Evolutionary conservation across 2,113 vertebrate genomes (phyloP).

Genomic region (Orcinus orca): DNA sequence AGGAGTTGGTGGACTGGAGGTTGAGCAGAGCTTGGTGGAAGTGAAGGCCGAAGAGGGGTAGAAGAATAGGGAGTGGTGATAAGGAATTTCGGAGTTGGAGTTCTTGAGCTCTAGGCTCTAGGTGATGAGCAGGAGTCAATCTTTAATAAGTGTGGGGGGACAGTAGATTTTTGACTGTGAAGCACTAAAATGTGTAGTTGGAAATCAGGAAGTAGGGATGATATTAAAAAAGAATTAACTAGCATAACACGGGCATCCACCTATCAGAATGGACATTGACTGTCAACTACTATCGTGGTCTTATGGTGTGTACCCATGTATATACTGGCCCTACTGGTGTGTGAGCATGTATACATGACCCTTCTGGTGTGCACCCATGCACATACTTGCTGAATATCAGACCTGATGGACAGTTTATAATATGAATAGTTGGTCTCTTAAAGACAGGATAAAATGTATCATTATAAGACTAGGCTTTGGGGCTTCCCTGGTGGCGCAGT

Average conservation of each 20-base stretch:
- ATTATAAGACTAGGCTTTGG: background rate
- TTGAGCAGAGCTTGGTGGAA: background rate
- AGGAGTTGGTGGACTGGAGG: background rate
- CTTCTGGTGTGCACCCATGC: background rate
- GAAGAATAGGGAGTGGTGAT: background rate
- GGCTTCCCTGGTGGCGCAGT: too few relatives aligned
- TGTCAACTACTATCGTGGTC: background rate
- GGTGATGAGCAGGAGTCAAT: background rate
- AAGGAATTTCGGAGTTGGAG: background rate
- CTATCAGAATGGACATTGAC: background rate
- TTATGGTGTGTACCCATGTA: background rate
- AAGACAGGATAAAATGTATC: background rate
- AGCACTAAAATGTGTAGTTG: background rate
- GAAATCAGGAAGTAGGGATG: background rate
- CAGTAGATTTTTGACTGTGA: background rate
- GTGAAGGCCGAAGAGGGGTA: background rate
- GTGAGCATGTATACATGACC: background rate
- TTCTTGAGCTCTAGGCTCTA: background rate
- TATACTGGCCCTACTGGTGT: background rate
- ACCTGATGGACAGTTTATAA: background rate
- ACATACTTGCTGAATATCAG: background rate
- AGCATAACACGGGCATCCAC: background rate
- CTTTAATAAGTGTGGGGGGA: background rate
- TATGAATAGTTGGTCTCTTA: background rate
- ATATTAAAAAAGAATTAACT: constrained; percentile 1